Conservation (phyloP, 2,113 vertebrate species). For the Candoia aspera region DNA sequence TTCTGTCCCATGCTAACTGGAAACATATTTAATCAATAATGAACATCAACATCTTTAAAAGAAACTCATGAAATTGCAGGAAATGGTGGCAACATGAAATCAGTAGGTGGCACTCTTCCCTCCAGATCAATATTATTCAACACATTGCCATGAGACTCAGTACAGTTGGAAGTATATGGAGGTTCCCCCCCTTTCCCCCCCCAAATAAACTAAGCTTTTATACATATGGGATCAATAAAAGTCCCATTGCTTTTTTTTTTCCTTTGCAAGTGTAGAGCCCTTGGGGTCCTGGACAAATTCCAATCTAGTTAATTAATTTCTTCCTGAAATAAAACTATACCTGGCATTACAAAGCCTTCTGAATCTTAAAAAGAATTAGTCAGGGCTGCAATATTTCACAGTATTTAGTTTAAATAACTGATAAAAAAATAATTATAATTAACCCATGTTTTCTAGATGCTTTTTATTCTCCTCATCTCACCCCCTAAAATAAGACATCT, state of each 20-base stretch:
- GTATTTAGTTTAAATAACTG: constrained; percentile 8
- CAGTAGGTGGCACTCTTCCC: not conserved
- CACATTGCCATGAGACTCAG: not conserved
- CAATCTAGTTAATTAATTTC: constrained; percentile 46
- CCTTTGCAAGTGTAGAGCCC: not conserved
- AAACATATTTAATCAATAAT: not conserved
- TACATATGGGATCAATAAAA: constrained; percentile 29
- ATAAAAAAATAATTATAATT: constrained; percentile 15
- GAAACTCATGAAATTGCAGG: constrained; percentile 8
- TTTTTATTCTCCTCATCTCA: not conserved
- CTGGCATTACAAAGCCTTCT: constrained; percentile 42
- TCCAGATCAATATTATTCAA: not conserved
- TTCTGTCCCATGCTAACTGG: constrained; percentile 1
- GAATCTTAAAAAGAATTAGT: constrained; percentile 14
- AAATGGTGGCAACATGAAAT: not conserved
- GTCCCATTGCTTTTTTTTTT: not conserved
- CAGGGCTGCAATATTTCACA: constrained; percentile 24
- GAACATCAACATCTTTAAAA: constrained; percentile 4
- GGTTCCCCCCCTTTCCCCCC: not conserved
- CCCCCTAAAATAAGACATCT: not conserved
- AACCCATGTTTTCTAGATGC: constrained; percentile 5
- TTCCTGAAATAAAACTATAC: constrained; percentile 43
- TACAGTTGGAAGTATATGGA: not conserved
- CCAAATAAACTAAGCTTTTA: not conserved
- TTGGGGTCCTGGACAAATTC: constrained; percentile 31